Evolutionary conservation across 2,113 vertebrate genomes (phyloP), one percentile per base, ranked within the genome.

Genomic region (Megatriorchis doriae): DNA sequence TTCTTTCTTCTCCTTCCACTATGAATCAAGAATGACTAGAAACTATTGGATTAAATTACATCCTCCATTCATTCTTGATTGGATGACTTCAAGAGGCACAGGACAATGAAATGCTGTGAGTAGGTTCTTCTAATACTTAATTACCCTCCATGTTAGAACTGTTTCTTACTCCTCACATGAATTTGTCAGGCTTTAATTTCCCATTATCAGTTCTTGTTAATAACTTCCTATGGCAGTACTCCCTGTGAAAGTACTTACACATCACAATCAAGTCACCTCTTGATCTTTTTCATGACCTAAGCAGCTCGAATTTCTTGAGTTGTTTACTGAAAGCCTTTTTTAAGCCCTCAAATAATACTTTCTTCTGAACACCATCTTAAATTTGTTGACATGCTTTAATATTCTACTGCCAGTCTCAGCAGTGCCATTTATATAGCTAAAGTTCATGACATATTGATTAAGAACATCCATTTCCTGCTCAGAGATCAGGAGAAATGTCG

Each of bases 381-480:
- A 89, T 89, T 96, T 81, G 79, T 94, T 95, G 78, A 89, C 66
- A 53, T 75, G 66, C 13, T 94, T 92, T 91, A 93, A 94, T 94
- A 94, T 96, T 90, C 67, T 83, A 73, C 67, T 73, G 67, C 59
- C 61, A 91, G 81, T 73, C 70, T 87, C 77, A 80, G 58, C 62
- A 87, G 83, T 80, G 84, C 22, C 78, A 78, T 95, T 94, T 96
- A 68, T 94, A 80, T 14, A 91, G 70, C 34, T 79, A 85, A 94
- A 87, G 91, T 94, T 95, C 91, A 91, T 81, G 92, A 88, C 86
- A 84, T 94, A 92, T 96, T 94, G 94, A 94, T 94, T 94, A 91
- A 89, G 62, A 90, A 80, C 73, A 96, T 86, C 75, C 32, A 91
- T 95, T 82, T 93, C 91, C 78, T 84, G 47, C 58, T 52, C 27